Conservation (phyloP, 2,113 vertebrate genomes). For the Tamias sibiricus region DNA sequence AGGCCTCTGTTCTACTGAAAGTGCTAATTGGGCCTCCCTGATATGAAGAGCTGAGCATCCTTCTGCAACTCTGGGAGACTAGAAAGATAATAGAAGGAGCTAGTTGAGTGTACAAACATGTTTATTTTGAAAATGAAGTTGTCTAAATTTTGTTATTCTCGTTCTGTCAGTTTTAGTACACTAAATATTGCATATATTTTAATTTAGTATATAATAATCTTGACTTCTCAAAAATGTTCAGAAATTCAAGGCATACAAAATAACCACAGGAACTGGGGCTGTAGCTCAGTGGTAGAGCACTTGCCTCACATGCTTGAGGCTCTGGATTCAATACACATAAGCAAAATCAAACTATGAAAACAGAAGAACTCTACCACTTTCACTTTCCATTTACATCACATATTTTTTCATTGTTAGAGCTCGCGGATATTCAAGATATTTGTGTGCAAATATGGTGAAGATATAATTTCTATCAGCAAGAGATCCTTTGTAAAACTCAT, state of each 20-base stretch:
- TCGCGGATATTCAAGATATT: background rate
- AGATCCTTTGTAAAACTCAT: background rate
- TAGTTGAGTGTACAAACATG: background rate
- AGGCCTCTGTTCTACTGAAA: background rate
- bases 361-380: background rate
- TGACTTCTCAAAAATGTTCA: background rate
- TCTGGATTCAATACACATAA: background rate
- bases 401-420: slow-evolving; percentile 29
- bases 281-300: background rate
- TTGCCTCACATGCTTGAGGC: background rate
- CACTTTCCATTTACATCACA: background rate
- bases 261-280: background rate
- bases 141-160: background rate
- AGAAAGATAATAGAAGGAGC: background rate
- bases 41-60: background rate
- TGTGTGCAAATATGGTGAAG: slow-evolving; percentile 32
- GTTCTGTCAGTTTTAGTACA: background rate
- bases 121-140: background rate
- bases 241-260: background rate
- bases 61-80: background rate
- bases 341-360: background rate
- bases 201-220: slow-evolving; percentile 8
- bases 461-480: slow-evolving; percentile 56
- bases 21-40: background rate
- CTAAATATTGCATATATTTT: background rate